Percentiles rank a stretch among this genome's conserved stretches.
These are phyloP conservation scores for Microcebus ravelobensis DNA, from an alignment of 2,113 vertebrate genomes.

Conservation along the genomic window DNA sequence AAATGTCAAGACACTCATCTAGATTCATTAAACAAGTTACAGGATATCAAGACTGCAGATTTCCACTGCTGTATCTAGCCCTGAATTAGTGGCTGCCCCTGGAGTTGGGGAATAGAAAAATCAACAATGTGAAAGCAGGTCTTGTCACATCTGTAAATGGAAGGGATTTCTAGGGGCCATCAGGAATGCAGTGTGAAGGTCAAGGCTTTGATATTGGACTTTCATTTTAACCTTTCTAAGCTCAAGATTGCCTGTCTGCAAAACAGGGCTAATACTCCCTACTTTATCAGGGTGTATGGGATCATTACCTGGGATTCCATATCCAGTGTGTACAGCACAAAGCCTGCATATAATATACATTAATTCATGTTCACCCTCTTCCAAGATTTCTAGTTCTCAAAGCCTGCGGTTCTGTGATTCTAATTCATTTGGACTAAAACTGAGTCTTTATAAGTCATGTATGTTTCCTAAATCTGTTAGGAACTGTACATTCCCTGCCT, in stretches of 20 bases:
- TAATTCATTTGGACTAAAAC: neutral
- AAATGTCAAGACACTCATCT: neutral
- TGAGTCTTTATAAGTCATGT: neutral
- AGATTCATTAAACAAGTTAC: neutral
- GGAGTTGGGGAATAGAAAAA: neutral
- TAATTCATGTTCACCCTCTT: neutral
- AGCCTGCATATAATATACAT: rapidly evolving
- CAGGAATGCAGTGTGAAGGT: neutral
- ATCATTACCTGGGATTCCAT: neutral
- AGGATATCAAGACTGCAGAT: neutral
- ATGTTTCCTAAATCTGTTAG: neutral
- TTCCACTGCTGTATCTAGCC: neutral
- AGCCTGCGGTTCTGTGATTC: neutral
- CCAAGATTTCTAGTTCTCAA: slow-evolving; percentile 13
- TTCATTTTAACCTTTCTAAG: neutral
- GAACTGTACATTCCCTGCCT: neutral
- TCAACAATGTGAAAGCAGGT: neutral
- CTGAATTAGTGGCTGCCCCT: neutral
- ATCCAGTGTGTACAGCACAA: neutral
- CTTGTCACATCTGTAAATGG: neutral
- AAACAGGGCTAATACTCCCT: neutral
- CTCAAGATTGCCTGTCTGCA: neutral
- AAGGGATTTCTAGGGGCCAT: neutral
- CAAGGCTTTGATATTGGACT: neutral
- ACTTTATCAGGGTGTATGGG: neutral